phyloP scores from a whole-genome alignment of 2,113 vertebrate genomes.

The Oncorhynchus nerka region DNA sequence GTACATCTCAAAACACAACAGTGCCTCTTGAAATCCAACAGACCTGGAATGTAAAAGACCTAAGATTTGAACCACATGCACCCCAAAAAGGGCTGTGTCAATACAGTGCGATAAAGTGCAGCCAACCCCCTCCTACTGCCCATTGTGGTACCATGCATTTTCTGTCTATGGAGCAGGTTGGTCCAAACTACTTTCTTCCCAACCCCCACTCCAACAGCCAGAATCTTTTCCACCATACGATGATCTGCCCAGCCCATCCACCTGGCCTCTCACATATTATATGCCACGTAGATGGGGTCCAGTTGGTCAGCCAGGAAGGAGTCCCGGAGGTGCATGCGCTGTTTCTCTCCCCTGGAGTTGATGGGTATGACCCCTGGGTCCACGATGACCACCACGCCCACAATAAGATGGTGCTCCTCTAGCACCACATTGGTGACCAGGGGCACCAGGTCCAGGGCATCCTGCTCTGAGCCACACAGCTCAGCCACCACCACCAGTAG shows the following conservation, averaged over 20 bases:
- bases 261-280: slow-evolving; percentile 88
- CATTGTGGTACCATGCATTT: slow-evolving; percentile 34
- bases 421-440: slow-evolving; percentile 95
- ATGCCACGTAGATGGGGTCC: slow-evolving; percentile 97
- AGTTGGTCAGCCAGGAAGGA: slow-evolving; percentile 95
- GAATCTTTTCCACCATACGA: background rate
- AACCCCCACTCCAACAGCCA: background rate
- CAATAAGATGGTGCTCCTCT: slow-evolving; percentile 96
- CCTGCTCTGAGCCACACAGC: slow-evolving; percentile 94
- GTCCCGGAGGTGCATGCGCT: slow-evolving; percentile 97
- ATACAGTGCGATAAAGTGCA: slow-evolving; percentile 25
- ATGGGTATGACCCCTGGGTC: slow-evolving; percentile 97
- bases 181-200: background rate
- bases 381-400: slow-evolving; percentile 96
- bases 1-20: slow-evolving; percentile 49
- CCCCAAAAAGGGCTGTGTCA: background rate
- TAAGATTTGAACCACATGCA: too few species aligned
- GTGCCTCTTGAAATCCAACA: slow-evolving; percentile 41
- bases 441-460: slow-evolving; percentile 94
- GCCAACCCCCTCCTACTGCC: slow-evolving; percentile 10
- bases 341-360: slow-evolving; percentile 96
- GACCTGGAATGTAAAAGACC: background rate
- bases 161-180: slow-evolving; percentile 18
- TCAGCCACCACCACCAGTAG: slow-evolving; percentile 96
- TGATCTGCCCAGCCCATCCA: background rate